Evolutionary conservation across 1,140 invertebrate species (phyloP), one percentile per base, ranked within the genome.

Genomic region (Carcinoscorpius rotundicauda): DNA sequence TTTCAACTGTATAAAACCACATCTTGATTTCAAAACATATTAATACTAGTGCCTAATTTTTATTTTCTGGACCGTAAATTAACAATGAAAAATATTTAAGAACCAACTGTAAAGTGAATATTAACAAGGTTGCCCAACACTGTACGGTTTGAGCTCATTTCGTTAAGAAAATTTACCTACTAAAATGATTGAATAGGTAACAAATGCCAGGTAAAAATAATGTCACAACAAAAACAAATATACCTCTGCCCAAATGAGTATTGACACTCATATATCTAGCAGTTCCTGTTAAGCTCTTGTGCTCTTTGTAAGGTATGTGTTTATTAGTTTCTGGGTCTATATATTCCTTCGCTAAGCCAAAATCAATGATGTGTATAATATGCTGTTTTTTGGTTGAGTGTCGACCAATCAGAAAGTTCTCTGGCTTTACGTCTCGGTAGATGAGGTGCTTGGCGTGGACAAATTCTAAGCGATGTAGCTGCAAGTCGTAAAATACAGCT

Each of bases 331-430:
- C 82, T 62, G 81, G 80, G 73, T 84, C 83, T 69, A 84, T 85
- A 73, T 84, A 84, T 72, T 84, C 82, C 72, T 84, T 84, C 52
- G 83, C 82, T 62, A 84, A 72, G 66, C 83, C 83, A 76, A 85
- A 84, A 75, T 84, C 82, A 69, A 83, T 98, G 82, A 99, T 98
- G 83, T 99, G 93, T 78, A 99, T 97, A 79, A 95, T 86, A 85
- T 98, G 97, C 82, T 98, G 94, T 80, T 95, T 89, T 83, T 95
- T 95, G 78, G 91, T 96, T 60, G 64, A 65, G 9, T 65, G 68
- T 55, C 69, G 60, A 4, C 73, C 73, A 51, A 74, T 61, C 10
- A 74, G 58, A 68, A 75, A 75, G 62, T 74, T 74, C 62, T 74
- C 73, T 4, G 73, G 73, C 62, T 74, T 74, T n/a, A 74, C 66